Percentiles rank a stretch among this genome's conserved stretches.
Evolutionary conservation across 53 echinoderm and acorn worm genomes (phyloP).

Genomic region (Paracentrotus lividus): DNA sequence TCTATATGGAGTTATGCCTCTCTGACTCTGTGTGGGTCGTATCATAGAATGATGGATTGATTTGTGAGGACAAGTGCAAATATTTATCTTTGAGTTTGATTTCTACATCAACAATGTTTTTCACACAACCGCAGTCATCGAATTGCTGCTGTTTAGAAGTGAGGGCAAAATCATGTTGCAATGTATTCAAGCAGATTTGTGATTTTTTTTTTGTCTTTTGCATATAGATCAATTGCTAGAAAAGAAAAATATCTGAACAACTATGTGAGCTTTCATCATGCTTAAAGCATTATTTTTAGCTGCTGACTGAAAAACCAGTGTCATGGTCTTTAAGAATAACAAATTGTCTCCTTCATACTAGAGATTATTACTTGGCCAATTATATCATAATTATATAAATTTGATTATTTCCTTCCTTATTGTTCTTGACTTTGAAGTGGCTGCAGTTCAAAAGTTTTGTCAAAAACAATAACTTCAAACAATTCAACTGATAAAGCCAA

Average conservation of each 20-base stretch:
- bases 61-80: not conserved
- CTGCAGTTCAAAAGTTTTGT: not conserved
- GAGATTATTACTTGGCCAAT: too few species aligned
- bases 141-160: not conserved
- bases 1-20: too few species aligned
- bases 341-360: too few species aligned
- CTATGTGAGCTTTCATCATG: too few species aligned
- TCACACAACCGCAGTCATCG: not conserved
- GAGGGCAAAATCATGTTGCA: not conserved
- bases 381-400: not conserved
- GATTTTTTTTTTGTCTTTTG: not conserved
- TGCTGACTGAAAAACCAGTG: too few species aligned
- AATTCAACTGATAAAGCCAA: not conserved
- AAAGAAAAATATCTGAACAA: too few species aligned
- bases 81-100: not conserved
- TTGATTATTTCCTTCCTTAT: not conserved
- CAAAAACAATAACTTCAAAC: not conserved
- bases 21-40: not conserved
- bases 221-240: too few species aligned
- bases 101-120: not conserved
- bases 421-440: not conserved
- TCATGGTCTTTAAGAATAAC: too few species aligned
- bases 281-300: too few species aligned
- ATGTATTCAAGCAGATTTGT: not conserved
- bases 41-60: not conserved